A percentile compares a stretch with the other conserved stretches of the same genome.
Conservation (phyloP, 2,888 invertebrate genomes). For the Tenthredo notha region DNA sequence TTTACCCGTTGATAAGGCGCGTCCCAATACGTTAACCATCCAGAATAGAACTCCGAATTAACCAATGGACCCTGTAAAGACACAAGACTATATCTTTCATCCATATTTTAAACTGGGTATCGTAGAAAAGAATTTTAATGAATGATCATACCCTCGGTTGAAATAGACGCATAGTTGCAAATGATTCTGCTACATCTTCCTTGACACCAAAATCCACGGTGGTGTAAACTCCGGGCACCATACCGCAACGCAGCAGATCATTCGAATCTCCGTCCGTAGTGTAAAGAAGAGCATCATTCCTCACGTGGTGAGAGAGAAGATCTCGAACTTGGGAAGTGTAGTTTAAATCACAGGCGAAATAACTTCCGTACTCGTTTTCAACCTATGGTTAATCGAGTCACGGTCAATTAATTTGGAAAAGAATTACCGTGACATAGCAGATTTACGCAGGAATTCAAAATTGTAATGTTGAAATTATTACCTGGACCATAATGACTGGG, state of each 20-base stretch:
- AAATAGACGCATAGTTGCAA: conserved; percentile 79
- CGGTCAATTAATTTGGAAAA: not conserved
- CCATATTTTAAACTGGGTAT: not conserved
- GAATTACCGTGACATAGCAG: not conserved
- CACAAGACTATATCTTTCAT: not conserved
- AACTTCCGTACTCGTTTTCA: conserved; percentile 97
- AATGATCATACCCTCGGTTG: conserved; percentile 77
- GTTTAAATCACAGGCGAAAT: conserved; percentile 84
- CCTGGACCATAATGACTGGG: conserved; percentile 92
- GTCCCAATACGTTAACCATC: conserved; percentile 96
- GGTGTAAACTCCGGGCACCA: conserved; percentile 85
- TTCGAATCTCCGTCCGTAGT: conserved; percentile 89
- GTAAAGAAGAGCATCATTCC: conserved; percentile 87
- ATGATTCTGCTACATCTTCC: conserved; percentile 76
- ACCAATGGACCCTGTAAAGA: conserved; percentile 86
- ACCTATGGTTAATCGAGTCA: conserved; percentile 78
- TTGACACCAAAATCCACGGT: conserved; percentile 88
- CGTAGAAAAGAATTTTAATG: not conserved
- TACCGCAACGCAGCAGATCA: conserved; percentile 83
- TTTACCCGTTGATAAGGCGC: conserved; percentile 82
- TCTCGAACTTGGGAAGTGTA: conserved; percentile 87
- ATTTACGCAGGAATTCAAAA: not conserved
- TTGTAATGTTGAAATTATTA: conserved; percentile 69
- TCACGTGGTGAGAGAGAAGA: conserved; percentile 81
- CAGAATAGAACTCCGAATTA: conserved; percentile 95